Conservation (phyloP, 2,797 vertebrate genomes). For the Synanceia verrucosa region DNA sequence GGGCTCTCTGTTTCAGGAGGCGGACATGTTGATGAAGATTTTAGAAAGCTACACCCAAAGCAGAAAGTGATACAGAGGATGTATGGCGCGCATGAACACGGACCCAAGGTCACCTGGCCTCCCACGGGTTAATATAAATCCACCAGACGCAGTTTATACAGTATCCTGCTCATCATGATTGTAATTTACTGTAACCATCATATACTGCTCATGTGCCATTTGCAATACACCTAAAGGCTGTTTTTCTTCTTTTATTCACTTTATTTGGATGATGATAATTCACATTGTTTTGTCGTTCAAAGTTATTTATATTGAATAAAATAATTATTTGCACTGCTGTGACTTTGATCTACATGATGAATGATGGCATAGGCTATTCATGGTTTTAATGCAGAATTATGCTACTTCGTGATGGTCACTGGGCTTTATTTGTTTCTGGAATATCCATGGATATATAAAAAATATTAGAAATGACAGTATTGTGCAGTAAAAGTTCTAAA, state of each 20-base stretch:
- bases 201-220: constrained; percentile 34
- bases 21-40: constrained; percentile 80
- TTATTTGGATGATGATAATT: constrained; percentile 51
- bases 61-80: constrained; percentile 71
- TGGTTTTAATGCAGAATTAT: not conserved
- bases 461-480: no score
- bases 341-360: constrained; percentile 41
- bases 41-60: constrained; percentile 79
- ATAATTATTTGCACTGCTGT: constrained; percentile 62
- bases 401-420: not conserved
- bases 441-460: not conserved
- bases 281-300: constrained; percentile 54
- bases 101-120: constrained; percentile 34
- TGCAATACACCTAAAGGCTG: constrained; percentile 38
- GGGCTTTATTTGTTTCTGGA: not conserved
- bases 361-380: not conserved
- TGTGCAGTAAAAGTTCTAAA: no score
- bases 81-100: constrained; percentile 23
- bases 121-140: constrained; percentile 39
- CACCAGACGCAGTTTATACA: constrained; percentile 25
- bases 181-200: constrained; percentile 54
- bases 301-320: constrained; percentile 79
- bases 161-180: constrained; percentile 63
- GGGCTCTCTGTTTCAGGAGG: constrained; percentile 73
- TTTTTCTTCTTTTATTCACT: constrained; percentile 29